Conservation (phyloP, 2,888 invertebrate species). For the Limnephilus lunatus region DNA sequence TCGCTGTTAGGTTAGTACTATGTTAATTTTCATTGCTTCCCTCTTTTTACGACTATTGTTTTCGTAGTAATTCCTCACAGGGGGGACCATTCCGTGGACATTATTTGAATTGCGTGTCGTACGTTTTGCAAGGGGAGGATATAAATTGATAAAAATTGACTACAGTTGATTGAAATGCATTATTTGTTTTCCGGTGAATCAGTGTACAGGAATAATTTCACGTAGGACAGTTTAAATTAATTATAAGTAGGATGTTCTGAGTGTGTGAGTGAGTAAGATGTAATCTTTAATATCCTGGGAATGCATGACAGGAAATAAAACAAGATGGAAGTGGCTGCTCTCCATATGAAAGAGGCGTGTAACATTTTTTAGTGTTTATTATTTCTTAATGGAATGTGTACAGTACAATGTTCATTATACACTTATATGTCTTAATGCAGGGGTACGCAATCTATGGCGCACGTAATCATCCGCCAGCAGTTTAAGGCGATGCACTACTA, state of each 20-base stretch:
- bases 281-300: not conserved
- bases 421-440: not conserved
- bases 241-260: not conserved
- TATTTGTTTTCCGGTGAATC: not conserved
- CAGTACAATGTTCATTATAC: not conserved
- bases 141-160: not conserved
- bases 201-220: not conserved
- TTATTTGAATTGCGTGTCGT: conserved; percentile 2
- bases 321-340: not conserved
- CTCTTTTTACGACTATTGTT: not conserved
- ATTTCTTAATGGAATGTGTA: not conserved
- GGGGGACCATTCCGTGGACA: not conserved
- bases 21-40: not conserved
- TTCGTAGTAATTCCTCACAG: not conserved
- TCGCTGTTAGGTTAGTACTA: not conserved
- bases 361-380: not conserved
- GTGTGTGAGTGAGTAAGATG: not conserved
- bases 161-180: not conserved
- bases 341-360: not conserved
- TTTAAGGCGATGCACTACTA: too few species aligned
- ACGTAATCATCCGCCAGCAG: not conserved
- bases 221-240: too few species aligned
- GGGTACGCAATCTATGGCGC: not conserved
- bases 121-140: not conserved
- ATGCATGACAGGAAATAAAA: not conserved